Evolutionary conservation across 2,888 invertebrate genomes (phyloP), one percentile per base, ranked within the genome.

Genomic region (Folsomia candida): DNA sequence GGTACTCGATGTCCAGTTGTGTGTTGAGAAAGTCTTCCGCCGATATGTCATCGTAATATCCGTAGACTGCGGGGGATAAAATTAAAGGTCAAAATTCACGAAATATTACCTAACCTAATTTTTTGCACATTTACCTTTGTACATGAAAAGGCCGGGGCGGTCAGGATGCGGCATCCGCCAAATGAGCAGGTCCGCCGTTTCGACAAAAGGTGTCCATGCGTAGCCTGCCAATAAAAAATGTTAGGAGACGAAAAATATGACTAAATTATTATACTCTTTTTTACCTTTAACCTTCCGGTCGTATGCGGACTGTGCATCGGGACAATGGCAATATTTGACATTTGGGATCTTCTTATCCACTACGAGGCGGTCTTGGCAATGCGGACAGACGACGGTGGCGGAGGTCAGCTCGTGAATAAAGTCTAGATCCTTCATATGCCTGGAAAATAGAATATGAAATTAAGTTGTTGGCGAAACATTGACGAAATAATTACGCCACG

Each of bases 1-100:
- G 86, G 83, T 92, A 93, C 25, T 88, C 87, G 0, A 89, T 87
- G 82, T 94, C 93, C 22, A 93, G 87, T 83, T 94, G 94, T 0
- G 92, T 90, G 74, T 90, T 89, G 0, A 93, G 85, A 83, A 93
- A 93, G 82, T 93, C 92, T 68, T 87, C 86, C 0, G 93, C 92
- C 0, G 87, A 85, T 1, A 94, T 89, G 80, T 94, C 93, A 65
- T 88, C 84, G 81, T 92, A 94, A 1, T 88, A 87, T 0, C 92
- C 94, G 84, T 92, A 93, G 0, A 94, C 92, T 47, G 18, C 18
- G n/a, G n/a, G n/a, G n/a, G n/a, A 47, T 18, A 47, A 47, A 88
- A 82, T 2, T 81, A 81, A 67, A 24, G 58, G 71, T 60, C 66
- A 64, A 26, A 59, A 24, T 51, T 65, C n/a, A 51, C 18, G 47